phyloP scores from a whole-genome alignment of 2,113 vertebrate species.

The Tragelaphus imberbis region DNA sequence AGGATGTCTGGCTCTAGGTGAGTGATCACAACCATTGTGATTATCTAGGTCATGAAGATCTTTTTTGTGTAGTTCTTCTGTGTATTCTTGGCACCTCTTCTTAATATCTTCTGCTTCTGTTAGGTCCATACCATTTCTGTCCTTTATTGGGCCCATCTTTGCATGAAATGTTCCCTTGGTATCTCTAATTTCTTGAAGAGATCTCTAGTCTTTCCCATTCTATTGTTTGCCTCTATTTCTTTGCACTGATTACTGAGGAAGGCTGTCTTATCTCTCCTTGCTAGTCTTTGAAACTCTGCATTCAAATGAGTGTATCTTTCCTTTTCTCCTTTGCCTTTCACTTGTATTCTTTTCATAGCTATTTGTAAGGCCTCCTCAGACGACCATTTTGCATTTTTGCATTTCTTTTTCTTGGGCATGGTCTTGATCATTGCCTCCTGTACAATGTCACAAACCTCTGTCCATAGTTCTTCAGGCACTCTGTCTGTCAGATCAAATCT shows the following conservation, averaged over 20 bases:
- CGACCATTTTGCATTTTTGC: neutral
- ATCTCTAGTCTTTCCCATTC: neutral
- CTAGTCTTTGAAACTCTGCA: neutral
- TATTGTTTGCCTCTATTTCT: neutral
- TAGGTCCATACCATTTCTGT: neutral
- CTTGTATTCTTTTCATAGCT: neutral
- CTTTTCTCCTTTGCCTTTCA: neutral
- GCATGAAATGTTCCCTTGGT: neutral
- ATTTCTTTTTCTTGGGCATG: neutral
- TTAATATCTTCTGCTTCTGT: neutral
- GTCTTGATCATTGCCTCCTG: neutral
- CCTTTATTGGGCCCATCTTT: neutral
- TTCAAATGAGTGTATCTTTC: neutral
- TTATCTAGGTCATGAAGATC: neutral
- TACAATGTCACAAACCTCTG: neutral
- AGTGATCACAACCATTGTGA: neutral
- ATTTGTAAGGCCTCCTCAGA: neutral
- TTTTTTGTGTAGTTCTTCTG: neutral
- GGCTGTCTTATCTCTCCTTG: neutral
- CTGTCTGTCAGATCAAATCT: neutral
- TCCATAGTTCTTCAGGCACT: neutral
- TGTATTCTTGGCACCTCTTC: neutral
- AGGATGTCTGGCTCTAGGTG: neutral
- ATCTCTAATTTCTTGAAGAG: neutral
- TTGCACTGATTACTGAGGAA: neutral